These are phyloP conservation scores for Unio pictorum DNA, from an alignment of 2,888 invertebrate species.

Conservation along the genomic window DNA sequence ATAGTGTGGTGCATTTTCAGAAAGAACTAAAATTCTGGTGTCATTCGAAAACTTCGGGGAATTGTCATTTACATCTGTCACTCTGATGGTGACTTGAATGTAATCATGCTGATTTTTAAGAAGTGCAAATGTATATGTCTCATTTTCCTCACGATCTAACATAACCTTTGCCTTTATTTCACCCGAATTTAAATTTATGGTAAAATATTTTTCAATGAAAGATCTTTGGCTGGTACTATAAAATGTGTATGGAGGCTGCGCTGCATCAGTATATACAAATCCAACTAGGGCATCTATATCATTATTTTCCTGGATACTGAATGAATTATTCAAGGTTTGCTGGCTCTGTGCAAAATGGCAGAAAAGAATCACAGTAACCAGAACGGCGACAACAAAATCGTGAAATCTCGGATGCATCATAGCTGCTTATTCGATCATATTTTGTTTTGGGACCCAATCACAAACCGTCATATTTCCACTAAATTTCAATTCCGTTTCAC, in stretches of 20 bases:
- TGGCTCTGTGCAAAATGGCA: too few relatives aligned
- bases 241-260: conserved; percentile 23
- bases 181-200: conserved; percentile 87
- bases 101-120: conserved; percentile 80
- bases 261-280: conserved; percentile 11
- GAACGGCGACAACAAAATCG: too few relatives aligned
- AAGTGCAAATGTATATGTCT: conserved; percentile 90
- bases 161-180: conserved; percentile 90
- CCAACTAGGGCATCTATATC: conserved; percentile 15
- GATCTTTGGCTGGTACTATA: conserved; percentile 9
- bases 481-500: too few relatives aligned
- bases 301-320: conserved; percentile 9
- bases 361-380: too few relatives aligned
- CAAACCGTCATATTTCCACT: too few relatives aligned
- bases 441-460: too few relatives aligned
- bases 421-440: not conserved
- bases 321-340: too few relatives aligned
- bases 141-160: conserved; percentile 88
- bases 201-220: conserved; percentile 16
- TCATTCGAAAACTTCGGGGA: conserved; percentile 81
- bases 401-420: not conserved
- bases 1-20: conserved; percentile 95
- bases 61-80: conserved; percentile 93
- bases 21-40: conserved; percentile 89
- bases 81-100: conserved; percentile 86